Percentiles rank a stretch among this genome's conserved stretches.
Evolutionary conservation across 2,888 invertebrate genomes (phyloP).

Genomic region (Halocaridina rubra): DNA sequence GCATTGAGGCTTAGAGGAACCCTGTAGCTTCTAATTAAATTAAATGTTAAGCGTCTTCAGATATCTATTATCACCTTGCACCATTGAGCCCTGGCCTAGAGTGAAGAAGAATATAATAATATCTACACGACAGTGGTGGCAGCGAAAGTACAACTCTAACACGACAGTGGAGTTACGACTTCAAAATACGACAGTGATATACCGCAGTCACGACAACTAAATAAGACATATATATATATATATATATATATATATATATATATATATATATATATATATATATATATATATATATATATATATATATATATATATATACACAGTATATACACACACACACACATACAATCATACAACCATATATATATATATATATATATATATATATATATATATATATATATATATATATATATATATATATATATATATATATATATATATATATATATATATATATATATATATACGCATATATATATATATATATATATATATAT

Average conservation of each 20-base stretch:
- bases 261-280: constrained; percentile 9
- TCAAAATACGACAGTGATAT: too few species aligned
- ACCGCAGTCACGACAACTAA: too few species aligned
- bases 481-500: neutral
- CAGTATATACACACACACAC: neutral
- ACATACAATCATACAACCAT: too few species aligned
- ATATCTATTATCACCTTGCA: too few species aligned
- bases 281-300: constrained; percentile 3
- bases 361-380: neutral
- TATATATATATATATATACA: neutral
- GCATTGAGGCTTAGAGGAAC: too few species aligned
- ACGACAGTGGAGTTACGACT: too few species aligned
- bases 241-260: neutral
- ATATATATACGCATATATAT: neutral
- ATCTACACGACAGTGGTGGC: too few species aligned
- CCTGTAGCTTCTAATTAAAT: too few species aligned
- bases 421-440: constrained; percentile 33
- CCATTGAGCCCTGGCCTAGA: too few species aligned
- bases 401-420: constrained; percentile 15
- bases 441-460: constrained; percentile 24
- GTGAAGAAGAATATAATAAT: too few species aligned
- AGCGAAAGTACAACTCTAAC: too few species aligned
- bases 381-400: neutral
- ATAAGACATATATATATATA: neutral
- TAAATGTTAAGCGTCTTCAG: too few species aligned